phyloP scores from a whole-genome alignment of 2,888 invertebrate genomes.

The Archaeoteleia sp. region DNA sequence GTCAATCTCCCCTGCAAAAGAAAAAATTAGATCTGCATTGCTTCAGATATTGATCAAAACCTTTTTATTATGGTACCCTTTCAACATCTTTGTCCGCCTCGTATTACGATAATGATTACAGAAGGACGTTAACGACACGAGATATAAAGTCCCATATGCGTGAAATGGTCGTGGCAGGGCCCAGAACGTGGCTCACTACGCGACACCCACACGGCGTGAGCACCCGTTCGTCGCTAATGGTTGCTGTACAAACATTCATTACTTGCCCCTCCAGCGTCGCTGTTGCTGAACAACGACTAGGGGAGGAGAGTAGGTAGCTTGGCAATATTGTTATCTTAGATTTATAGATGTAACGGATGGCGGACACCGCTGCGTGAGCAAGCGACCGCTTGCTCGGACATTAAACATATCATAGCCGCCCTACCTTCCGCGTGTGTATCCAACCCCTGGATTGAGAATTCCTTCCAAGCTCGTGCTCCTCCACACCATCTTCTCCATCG shows the following conservation, averaged over 20 bases:
- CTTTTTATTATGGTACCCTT: slow-evolving; percentile 8
- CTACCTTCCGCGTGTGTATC: slow-evolving; percentile 25
- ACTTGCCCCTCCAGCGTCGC: slow-evolving; percentile 60
- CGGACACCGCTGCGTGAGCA: slow-evolving; percentile 67
- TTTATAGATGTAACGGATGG: slow-evolving; percentile 75
- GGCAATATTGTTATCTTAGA: slow-evolving; percentile 74
- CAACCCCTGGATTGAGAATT: slow-evolving; percentile 40
- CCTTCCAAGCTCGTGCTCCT: slow-evolving; percentile 37
- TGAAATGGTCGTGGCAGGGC: slow-evolving; percentile 68
- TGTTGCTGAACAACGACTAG: slow-evolving; percentile 24
- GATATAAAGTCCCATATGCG: slow-evolving; percentile 68
- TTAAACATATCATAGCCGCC: slow-evolving; percentile 65
- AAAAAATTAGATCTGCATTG: too few relatives aligned
- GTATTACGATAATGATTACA: slow-evolving; percentile 30
- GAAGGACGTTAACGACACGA: slow-evolving; percentile 48
- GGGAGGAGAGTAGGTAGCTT: slow-evolving; percentile 56
- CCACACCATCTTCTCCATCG: slow-evolving; percentile 32
- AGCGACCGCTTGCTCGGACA: slow-evolving; percentile 63
- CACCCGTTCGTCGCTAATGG: slow-evolving; percentile 69
- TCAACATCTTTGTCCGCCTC: slow-evolving; percentile 8
- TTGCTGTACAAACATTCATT: slow-evolving; percentile 74
- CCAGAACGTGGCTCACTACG: slow-evolving; percentile 44
- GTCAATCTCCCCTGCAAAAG: too few relatives aligned
- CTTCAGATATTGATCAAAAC: background rate
- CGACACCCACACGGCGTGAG: slow-evolving; percentile 42